A percentile compares a stretch with the other conserved stretches of the same genome.
These are phyloP conservation scores for Apus apus DNA, from an alignment of 2,113 vertebrate genomes.

Conservation along the genomic window DNA sequence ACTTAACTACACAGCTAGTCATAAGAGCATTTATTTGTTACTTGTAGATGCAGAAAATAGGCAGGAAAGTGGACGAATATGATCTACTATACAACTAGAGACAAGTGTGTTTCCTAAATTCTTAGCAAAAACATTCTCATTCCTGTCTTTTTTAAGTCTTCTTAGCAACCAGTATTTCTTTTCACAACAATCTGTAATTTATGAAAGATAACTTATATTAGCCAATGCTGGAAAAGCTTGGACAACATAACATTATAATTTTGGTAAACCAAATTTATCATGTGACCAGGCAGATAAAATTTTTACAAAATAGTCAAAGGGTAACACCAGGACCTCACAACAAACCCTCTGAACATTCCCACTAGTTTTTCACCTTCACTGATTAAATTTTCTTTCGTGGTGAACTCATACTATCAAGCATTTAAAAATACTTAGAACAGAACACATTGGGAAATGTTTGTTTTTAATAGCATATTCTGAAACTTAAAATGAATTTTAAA, in stretches of 20 bases:
- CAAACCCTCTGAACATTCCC: not conserved
- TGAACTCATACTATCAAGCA: not conserved
- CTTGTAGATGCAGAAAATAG: not conserved
- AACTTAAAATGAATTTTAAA: not conserved
- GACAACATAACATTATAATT: not conserved
- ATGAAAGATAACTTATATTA: not conserved
- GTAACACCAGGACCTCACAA: not conserved
- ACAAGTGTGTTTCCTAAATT: not conserved
- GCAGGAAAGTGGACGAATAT: not conserved
- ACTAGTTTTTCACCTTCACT: not conserved
- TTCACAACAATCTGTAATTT: not conserved
- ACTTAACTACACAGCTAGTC: not conserved
- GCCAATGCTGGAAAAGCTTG: not conserved
- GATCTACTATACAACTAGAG: not conserved
- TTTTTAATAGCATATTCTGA: not conserved
- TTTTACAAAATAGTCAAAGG: not conserved
- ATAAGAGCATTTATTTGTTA: not conserved
- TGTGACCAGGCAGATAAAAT: not conserved
- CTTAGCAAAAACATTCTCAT: not conserved
- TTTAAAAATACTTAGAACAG: not conserved
- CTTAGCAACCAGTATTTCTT: not conserved
- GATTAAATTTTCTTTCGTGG: not conserved
- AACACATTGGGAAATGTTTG: not conserved
- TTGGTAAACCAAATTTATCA: not conserved
- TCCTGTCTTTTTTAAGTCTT: not conserved